phyloP scores from a whole-genome alignment of 2,113 vertebrate genomes.

The Aphyosemion australe region DNA sequence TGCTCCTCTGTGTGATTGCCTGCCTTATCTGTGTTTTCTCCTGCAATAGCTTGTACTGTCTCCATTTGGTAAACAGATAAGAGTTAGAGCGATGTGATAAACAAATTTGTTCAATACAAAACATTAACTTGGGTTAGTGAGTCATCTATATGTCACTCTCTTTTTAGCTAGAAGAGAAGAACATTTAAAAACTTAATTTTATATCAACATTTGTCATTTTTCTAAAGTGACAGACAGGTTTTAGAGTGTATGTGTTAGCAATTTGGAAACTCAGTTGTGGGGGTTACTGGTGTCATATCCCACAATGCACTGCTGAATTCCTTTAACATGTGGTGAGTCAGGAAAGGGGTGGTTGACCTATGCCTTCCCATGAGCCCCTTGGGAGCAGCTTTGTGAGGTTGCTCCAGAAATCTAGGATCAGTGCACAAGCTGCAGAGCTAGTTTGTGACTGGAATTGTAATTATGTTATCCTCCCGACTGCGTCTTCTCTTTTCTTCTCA shows the following conservation, averaged over 20 bases:
- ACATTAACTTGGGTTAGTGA: constrained; percentile 7
- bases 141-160: constrained; percentile 1
- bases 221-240: constrained; percentile 53
- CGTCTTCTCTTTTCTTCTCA: constrained; percentile 20
- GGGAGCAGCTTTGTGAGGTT: constrained; percentile 73
- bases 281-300: constrained; percentile 77
- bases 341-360: constrained; percentile 85
- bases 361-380: constrained; percentile 79
- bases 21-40: constrained; percentile 34
- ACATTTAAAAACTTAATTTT: not conserved
- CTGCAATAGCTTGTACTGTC: constrained; percentile 38
- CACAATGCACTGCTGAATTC: constrained; percentile 83
- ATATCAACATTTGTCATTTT: constrained; percentile 43
- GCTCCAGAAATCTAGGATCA: constrained; percentile 77
- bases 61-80: constrained; percentile 48
- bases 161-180: not conserved
- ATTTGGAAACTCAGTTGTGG: constrained; percentile 77
- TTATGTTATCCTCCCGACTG: constrained; percentile 64
- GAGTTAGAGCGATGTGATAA: constrained; percentile 19
- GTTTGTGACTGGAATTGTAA: constrained; percentile 81
- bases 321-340: constrained; percentile 86
- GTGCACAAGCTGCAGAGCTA: constrained; percentile 66
- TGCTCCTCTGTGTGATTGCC: constrained; percentile 42
- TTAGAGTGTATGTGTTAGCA: constrained; percentile 78
- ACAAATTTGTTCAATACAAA: constrained; percentile 14